Percentiles rank a stretch among this genome's conserved stretches.
Evolutionary conservation across 2,113 vertebrate species (phyloP).

Genomic region (Ailuropoda melanoleuca): DNA sequence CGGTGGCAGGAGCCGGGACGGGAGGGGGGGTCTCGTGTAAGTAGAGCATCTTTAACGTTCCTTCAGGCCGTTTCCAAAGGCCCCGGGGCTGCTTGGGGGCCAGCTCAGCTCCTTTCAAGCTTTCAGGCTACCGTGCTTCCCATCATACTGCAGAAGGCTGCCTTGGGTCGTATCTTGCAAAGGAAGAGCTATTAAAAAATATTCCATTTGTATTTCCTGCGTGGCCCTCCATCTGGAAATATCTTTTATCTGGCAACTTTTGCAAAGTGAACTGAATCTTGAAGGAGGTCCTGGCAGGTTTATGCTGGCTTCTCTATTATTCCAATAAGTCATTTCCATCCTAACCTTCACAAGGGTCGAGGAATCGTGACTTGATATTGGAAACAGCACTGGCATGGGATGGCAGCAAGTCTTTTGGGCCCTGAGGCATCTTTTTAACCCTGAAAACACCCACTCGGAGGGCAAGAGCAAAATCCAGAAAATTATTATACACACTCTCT

Average conservation of each 20-base stretch:
- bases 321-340: slow-evolving; percentile 52
- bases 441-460: not conserved
- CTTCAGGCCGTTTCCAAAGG: not conserved
- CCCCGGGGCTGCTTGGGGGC: not conserved
- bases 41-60: not conserved
- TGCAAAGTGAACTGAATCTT: slow-evolving; percentile 44
- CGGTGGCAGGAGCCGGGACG: rapidly evolving
- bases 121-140: not conserved
- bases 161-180: not conserved
- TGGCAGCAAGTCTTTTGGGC: not conserved
- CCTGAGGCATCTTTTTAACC: slow-evolving; percentile 6
- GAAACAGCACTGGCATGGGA: not conserved
- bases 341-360: slow-evolving; percentile 32
- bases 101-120: not conserved
- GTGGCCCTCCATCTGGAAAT: slow-evolving; percentile 69
- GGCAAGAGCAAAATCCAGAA: not conserved
- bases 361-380: not conserved
- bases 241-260: slow-evolving; percentile 72
- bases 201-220: slow-evolving; percentile 73
- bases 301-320: not conserved
- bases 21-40: not conserved
- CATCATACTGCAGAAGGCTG: not conserved
- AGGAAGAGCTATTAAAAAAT: slow-evolving; percentile 52
- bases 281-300: slow-evolving; percentile 60
- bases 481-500: not conserved